Base-by-base conservation (phyloP, 1,140 invertebrate species). In the Nebria ingens region DNA sequence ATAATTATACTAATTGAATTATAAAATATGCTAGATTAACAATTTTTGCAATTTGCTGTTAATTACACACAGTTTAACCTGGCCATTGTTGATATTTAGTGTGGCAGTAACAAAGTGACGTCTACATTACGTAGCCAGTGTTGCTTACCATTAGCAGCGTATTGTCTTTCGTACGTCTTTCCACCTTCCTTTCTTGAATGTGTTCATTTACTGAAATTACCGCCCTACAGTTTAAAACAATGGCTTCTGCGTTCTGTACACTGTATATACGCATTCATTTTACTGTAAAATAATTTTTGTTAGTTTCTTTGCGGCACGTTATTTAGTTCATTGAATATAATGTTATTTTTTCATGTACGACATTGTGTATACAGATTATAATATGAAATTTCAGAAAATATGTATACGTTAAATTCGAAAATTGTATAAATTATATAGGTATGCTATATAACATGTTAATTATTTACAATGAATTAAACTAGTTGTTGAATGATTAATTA, bases 201-300 rank as follows among this genome's bases (percentile, higher is more conserved):
- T 45, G 40, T 45, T 45, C 40, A 45, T 45, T 45, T 45, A 45
- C 9, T 45, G 15, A 45, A 45, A 45, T 45, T 45, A 45, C 40
- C 40, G 17, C 9, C 40, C 17, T 45, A 45, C 17, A 45, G 40
- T 45, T 45, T 9, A 45, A 45, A 45, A 45, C 40, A 45, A 45
- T 45, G 40, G 9, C n/a, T n/a, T n/a, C 40, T 34, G 40, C 6
- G 40, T 45, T 45, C 9, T 45, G 40, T 45, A 11, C 40, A 45
- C 3, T 11, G 40, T 6, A 17, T 17, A 12, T 6, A 17, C 6
- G 40, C 4, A 4, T 17, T 17, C 40, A 12, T 17, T 3, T 17
- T 4, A 17, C 40, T 12, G 9, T 45, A 45, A 45, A 45, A 45
- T 45, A 12, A 45, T 45, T 45, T 45, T 45, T 12, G 17, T 45